phyloP scores from a whole-genome alignment of 2,888 invertebrate genomes.

The Plemyria rubiginata region DNA sequence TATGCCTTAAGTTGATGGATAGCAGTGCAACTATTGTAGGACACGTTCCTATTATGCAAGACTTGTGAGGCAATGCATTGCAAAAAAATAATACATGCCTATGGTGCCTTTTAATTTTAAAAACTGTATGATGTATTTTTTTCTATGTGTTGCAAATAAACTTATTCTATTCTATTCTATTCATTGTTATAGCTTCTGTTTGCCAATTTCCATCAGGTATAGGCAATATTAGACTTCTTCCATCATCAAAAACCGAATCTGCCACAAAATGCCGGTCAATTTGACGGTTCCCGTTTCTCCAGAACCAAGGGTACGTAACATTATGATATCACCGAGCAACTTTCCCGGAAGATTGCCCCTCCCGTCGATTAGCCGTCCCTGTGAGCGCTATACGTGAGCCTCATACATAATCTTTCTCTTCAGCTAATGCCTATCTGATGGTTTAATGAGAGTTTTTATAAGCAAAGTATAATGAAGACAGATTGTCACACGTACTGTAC shows the following conservation, averaged over 20 bases:
- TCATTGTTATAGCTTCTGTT: too few relatives aligned
- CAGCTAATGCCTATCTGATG: conserved; percentile 40
- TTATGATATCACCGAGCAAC: conserved; percentile 22
- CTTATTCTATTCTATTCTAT: too few relatives aligned
- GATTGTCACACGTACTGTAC: conserved; percentile 6
- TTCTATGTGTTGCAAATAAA: too few relatives aligned
- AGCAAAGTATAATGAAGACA: conserved; percentile 23
- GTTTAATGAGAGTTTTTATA: conserved; percentile 39
- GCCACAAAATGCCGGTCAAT: neutral
- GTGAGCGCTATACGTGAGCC: conserved; percentile 26
- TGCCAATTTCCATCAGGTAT: too few relatives aligned
- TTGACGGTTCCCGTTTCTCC: neutral
- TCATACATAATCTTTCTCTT: conserved; percentile 24
- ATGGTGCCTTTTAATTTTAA: too few relatives aligned
- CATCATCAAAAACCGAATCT: neutral
- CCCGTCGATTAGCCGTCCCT: conserved; percentile 28
- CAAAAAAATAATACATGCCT: too few relatives aligned
- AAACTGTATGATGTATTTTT: too few relatives aligned
- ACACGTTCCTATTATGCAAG: too few relatives aligned
- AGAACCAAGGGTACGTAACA: conserved; percentile 1
- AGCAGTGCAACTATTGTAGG: too few relatives aligned
- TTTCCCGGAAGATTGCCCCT: conserved; percentile 28
- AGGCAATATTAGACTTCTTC: too few relatives aligned
- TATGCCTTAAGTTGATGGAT: too few relatives aligned
- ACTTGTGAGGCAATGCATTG: too few relatives aligned